Conservation (phyloP, 2,888 invertebrate genomes). For the Ecdyonurus torrentis region DNA sequence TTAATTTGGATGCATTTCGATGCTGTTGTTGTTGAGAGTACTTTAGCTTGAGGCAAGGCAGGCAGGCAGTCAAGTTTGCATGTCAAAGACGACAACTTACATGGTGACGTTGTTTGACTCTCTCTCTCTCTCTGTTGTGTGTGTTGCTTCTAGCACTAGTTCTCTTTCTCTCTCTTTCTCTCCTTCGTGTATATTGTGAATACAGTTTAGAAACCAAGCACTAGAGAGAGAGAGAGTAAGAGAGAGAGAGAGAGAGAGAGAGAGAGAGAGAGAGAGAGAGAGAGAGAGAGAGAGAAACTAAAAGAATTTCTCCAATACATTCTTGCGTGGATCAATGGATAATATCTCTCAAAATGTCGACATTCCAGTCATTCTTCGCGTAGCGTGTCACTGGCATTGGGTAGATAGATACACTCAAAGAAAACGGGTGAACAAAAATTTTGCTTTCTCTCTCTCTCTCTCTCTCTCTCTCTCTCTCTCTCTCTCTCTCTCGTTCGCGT, state of each 20-base stretch:
- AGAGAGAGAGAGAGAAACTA: not conserved
- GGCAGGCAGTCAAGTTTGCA: not conserved
- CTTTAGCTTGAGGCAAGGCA: not conserved
- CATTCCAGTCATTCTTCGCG: not conserved
- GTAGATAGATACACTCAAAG: not conserved
- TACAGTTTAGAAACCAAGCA: not conserved
- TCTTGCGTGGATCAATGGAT: not conserved
- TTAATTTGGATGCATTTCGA: too few species aligned
- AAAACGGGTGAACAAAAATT: not conserved
- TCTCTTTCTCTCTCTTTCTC: not conserved
- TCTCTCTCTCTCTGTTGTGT: not conserved
- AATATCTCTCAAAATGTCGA: not conserved
- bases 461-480: not conserved
- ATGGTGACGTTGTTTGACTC: not conserved
- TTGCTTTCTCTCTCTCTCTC: not conserved
- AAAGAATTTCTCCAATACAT: not conserved
- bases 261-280: not conserved
- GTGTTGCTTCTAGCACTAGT: too few species aligned
- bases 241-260: not conserved
- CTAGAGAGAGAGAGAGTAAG: not conserved
- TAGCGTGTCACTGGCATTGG: not conserved
- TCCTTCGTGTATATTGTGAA: not conserved
- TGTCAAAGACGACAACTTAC: not conserved
- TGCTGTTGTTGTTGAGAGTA: too few species aligned
- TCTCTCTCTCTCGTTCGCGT: not conserved